Evolutionary conservation across 2,113 vertebrate species (phyloP), one percentile per base, ranked within the genome.

Genomic region (Fulmarus glacialis): DNA sequence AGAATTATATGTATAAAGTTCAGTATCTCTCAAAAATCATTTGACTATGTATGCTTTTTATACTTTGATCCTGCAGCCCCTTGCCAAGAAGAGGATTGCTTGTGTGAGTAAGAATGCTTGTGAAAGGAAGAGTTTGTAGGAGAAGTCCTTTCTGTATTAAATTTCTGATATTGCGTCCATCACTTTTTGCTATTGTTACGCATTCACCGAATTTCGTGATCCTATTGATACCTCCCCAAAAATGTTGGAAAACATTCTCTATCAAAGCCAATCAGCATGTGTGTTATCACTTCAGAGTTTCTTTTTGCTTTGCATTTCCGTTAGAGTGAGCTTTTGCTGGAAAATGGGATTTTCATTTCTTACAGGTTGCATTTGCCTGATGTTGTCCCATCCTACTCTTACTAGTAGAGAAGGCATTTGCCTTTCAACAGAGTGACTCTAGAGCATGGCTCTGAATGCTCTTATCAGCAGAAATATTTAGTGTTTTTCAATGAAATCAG

Each of bases 101-200:
- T 84, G 21, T 53, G 70, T 72, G 48, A 79, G 40, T 81, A 89
- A 90, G 66, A 94, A 88, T 85, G 70, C 59, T 90, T 87, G 77
- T 91, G 87, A 96, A 95, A 95, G 89, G 87, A 88, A 90, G 62
- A 82, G 62, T 86, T 96, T 81, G 48, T 87, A 91, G 83, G 58
- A 87, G 29, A 93, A 93, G 15, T 75, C 53, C 27, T 89, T 89
- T 68, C 45, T 85, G 2, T 55, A 23, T 94, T 70, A 36, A 77
- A 38, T 67, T 71, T 85, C 53, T 77, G 66, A 77, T 26, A 22
- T 17, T 64, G 17, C 15, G 60, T 45, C 48, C 85, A 64, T 89
- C 67, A 26, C n/a, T 71, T 86, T 52, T 87, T 94, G 74, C 84
- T 85, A 1, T 90, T 92, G 59, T 87, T 79, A 78, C 3, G 1